Conservation (phyloP, 2,888 invertebrate species). For the Ophion ventricosus region DNA sequence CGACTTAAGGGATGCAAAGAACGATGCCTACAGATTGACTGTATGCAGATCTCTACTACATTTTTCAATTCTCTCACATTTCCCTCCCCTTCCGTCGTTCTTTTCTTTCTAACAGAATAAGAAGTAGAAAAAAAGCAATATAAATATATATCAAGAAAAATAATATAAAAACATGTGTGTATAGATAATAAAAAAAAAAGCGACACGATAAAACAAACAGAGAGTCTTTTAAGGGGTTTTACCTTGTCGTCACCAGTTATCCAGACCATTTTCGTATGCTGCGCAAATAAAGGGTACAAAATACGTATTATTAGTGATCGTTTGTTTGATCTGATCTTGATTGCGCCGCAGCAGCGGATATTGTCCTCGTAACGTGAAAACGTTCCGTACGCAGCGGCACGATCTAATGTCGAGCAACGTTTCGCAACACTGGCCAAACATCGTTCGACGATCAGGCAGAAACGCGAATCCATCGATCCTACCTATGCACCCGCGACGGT, state of each 20-base stretch:
- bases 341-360: not conserved
- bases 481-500: conserved; percentile 32
- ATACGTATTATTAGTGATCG: conserved; percentile 77
- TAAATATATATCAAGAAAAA: not conserved
- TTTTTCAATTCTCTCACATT: no score
- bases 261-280: conserved; percentile 83
- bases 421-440: conserved; percentile 45
- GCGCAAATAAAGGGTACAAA: conserved; percentile 81
- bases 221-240: conserved; percentile 65
- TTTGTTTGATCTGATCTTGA: conserved; percentile 33
- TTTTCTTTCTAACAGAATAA: no score
- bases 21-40: no score
- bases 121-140: not conserved
- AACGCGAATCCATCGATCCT: conserved; percentile 51
- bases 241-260: conserved; percentile 82
- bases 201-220: conserved; percentile 46
- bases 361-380: conserved; percentile 40
- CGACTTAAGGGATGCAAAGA: no score
- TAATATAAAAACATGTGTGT: not conserved
- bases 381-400: conserved; percentile 40
- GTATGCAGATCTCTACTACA: no score
- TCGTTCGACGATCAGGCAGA: conserved; percentile 52
- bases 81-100: no score
- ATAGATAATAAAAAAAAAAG: conserved; percentile 46
- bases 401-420: conserved; percentile 18